Evolutionary conservation across 2,797 vertebrate species (phyloP), one percentile per base, ranked within the genome.

Genomic region (Typhlichthys subterraneus): DNA sequence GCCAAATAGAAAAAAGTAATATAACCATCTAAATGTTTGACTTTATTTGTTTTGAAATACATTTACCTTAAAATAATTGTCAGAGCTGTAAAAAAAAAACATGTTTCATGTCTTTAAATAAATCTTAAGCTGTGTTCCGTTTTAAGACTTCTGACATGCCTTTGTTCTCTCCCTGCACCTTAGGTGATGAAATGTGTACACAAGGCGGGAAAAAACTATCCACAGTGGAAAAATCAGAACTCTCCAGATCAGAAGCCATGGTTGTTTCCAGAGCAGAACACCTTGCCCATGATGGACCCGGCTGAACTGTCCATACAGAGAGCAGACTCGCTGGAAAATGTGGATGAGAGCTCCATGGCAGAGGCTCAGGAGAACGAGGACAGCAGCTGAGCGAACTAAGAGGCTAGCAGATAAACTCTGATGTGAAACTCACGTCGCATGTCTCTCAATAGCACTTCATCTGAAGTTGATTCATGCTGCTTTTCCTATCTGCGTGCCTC

Each of bases 101-200:
- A 29, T 29, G 23, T 29, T 29, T 29, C 3, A 29, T 29, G 23
- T 29, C 23, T 29, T 29, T 38, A 12, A 52, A 5, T 6, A 11
- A 13, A 73, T 77, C 61, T 70, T 19, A 10, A 47, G 57, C 29
- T 69, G 12, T 84, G 64, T 70, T 77, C 11, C 48, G 1, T 2
- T 17, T 11, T 55, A 29, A n/a, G 53, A 14, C 2, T 12, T 71
- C 53, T 70, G 23, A 75, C 70, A 57, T 62, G 19, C 0, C 0
- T 50, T 0, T 63, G 8, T 11, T 51, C 55, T 54, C 56, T 53
- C 2, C 14, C 62, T 38, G 1, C 33, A 59, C 66, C 72, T 51
- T 75, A 95, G 95, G 87, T 94, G 69, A 59, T 95, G 88, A 92
- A 70, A 79, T 76, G 83, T 69, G 81, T 93, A 15, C 83, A 92